Base-by-base conservation (phyloP, 2,113 vertebrate species). In the Nibea coibor region DNA sequence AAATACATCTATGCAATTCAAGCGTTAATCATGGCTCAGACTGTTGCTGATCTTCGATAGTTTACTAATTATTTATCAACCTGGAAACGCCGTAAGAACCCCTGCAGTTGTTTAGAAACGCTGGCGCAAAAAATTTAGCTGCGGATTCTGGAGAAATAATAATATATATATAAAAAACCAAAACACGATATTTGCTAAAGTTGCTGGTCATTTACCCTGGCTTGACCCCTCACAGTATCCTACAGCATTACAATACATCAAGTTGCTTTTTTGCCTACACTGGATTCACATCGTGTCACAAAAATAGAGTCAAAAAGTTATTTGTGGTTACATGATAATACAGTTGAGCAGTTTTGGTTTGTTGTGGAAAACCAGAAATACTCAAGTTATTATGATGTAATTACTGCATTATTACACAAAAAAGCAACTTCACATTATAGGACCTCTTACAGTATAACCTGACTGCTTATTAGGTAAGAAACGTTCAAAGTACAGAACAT, bases 191-290 rank as follows among this genome's bases (percentile, higher is more conserved):
- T 28, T 45, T 17, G 63, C 59, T 84, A 83, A 64, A 83, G 68
- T 71, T 91, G 90, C 89, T 92, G 86, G 86, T 91, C 81, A 69
- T 87, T 81, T 84, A 93, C 93, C 91, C 92, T 94, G 91, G 57
- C 48, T 90, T 70, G 74, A 92, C 87, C 88, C 79, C 68, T 85
- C 67, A 89, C 87, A 88, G 87, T 86, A 77, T 76, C 80, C 74
- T 68, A 88, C 83, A 87, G 76, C 78, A 80, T 78, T 71, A 83
- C 78, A 75, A 86, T 53, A 78, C 80, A 83, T 81, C 50, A 78
- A 77, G 88, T 78, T 81, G 74, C 72, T 88, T 87, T 81, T 90
- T 88, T 83, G 80, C 75, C 63, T 81, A 68, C 58, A 75, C 70
- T 87, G 78, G 64, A 61, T 88, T 92, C 82, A 91, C 89, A 81